phyloP scores from a whole-genome alignment of 2,113 vertebrate species.

The Alaudala cheleensis region DNA sequence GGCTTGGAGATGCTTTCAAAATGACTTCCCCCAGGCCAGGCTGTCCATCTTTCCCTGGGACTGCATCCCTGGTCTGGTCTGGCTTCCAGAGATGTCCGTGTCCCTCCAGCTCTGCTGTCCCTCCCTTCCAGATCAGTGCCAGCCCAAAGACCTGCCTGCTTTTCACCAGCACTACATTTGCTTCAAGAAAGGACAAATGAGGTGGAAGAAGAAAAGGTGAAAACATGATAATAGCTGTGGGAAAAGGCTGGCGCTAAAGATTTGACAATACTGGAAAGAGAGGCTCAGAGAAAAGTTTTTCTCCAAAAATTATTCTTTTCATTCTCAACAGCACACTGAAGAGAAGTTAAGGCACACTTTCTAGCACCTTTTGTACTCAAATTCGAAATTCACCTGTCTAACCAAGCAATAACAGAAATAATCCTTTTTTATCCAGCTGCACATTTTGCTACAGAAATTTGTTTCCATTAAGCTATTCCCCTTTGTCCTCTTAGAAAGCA shows the following conservation, averaged over 20 bases:
- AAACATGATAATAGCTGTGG: slow-evolving; percentile 17
- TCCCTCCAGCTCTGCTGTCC: not conserved
- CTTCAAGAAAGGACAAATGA: slow-evolving; percentile 5
- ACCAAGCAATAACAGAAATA: slow-evolving; percentile 51
- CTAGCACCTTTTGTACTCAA: slow-evolving; percentile 55
- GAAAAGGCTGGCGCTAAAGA: not conserved
- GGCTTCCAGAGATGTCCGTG: not conserved
- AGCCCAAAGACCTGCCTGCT: rapidly evolving
- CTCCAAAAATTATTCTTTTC: slow-evolving; percentile 41
- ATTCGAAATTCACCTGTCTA: slow-evolving; percentile 57
- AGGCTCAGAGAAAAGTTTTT: slow-evolving; percentile 22
- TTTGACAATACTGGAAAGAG: slow-evolving; percentile 16
- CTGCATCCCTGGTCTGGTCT: not conserved
- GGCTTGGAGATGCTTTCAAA: not conserved
- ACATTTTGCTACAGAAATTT: slow-evolving; percentile 57
- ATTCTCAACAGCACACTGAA: slow-evolving; percentile 7
- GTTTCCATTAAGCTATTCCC: slow-evolving; percentile 66
- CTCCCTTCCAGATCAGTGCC: not conserved
- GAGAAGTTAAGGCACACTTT: slow-evolving; percentile 44
- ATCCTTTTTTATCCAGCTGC: slow-evolving; percentile 52
- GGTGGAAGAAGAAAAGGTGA: slow-evolving; percentile 26
- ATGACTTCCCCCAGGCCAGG: not conserved
- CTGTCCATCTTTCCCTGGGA: not conserved
- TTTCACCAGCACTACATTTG: not conserved
- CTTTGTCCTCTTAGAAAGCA: slow-evolving; percentile 66